Percentiles rank a stretch among this genome's conserved stretches.
These are phyloP conservation scores for Campoletis sonorensis DNA, from an alignment of 1,140 invertebrate genomes.

Conservation along the genomic window DNA sequence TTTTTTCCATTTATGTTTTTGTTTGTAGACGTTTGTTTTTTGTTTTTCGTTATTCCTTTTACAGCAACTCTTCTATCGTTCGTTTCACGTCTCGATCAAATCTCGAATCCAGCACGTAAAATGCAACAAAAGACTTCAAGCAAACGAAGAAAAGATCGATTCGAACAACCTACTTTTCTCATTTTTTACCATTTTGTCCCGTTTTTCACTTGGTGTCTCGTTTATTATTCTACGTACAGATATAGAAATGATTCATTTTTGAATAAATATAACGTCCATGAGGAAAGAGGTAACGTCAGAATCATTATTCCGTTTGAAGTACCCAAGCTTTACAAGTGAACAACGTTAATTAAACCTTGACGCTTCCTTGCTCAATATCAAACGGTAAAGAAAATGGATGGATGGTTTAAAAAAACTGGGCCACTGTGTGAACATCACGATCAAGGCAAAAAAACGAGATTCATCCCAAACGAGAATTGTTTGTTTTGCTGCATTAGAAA, in stretches of 20 bases:
- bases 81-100: background rate
- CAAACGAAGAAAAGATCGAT: conserved; percentile 4
- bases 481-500: no score
- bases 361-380: background rate
- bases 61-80: background rate
- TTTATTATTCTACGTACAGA: background rate
- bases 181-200: background rate
- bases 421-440: no score
- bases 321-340: conserved; percentile 18
- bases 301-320: background rate
- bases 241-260: background rate
- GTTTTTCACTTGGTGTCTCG: background rate
- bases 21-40: background rate
- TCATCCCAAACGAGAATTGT: no score
- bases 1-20: conserved; percentile 12
- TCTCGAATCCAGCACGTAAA: background rate
- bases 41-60: no score
- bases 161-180: conserved; percentile 16
- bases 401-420: no score
- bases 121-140: background rate
- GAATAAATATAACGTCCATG: background rate
- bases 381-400: no score
- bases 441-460: no score
- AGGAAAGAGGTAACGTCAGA: background rate
- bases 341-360: conserved; percentile 33